Percentiles rank a stretch among this genome's conserved stretches.
phyloP scores from a whole-genome alignment of 2,797 vertebrate species.

The Paguma larvata region DNA sequence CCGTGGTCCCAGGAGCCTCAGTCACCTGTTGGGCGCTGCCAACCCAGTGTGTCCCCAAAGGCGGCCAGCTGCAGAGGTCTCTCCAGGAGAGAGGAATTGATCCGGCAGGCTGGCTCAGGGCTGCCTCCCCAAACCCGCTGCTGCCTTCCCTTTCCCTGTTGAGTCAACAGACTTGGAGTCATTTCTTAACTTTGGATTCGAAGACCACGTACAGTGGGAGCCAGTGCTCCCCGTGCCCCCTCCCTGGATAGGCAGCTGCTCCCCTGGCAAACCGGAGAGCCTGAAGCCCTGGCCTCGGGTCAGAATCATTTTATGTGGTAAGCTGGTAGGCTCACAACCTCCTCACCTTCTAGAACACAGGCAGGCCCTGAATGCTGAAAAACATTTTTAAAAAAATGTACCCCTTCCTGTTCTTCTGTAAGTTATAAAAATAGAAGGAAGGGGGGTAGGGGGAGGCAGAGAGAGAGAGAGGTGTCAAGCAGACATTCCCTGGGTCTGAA shows the following conservation, averaged over 20 bases:
- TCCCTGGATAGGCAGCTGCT: neutral
- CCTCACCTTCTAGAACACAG: constrained; percentile 33
- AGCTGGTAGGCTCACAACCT: neutral
- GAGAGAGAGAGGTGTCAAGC: constrained; percentile 58
- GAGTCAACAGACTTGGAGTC: neutral
- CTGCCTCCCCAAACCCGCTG: neutral
- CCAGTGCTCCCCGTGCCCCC: neutral
- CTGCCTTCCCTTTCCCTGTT: neutral
- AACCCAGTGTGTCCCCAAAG: neutral
- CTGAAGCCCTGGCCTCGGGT: neutral
- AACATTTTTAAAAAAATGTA: constrained; percentile 39
- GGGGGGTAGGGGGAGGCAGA: constrained; percentile 69
- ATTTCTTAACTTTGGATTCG: neutral
- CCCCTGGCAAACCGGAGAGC: neutral
- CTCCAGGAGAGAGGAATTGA: neutral
- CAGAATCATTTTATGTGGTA: neutral
- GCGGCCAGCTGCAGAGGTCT: neutral
- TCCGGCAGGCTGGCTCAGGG: neutral
- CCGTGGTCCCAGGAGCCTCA: neutral
- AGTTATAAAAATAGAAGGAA: constrained; percentile 82
- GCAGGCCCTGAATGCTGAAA: constrained; percentile 35
- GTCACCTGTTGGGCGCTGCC: neutral
- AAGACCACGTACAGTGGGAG: neutral
- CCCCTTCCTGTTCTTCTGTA: constrained; percentile 81
- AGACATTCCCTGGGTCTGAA: constrained; percentile 67